Conservation (phyloP, 1,140 invertebrate genomes). For the Radopholus similis region DNA sequence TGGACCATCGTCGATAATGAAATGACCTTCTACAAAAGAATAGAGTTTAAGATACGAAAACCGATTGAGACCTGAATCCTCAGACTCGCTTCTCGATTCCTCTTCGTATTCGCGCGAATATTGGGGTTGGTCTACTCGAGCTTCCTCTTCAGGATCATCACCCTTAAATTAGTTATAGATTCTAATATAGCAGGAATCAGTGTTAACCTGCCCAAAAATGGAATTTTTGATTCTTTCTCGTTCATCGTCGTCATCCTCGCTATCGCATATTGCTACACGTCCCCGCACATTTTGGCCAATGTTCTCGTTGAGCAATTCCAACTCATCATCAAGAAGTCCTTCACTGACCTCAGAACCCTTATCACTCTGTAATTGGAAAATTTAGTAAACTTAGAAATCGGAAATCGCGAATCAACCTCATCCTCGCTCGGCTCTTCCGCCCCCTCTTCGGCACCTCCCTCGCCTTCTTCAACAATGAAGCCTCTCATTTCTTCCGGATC, state of each 20-base stretch:
- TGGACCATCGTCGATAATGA: slow-evolving; percentile 48
- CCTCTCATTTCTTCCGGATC: slow-evolving; percentile 39
- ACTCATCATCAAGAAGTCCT: slow-evolving; percentile 91
- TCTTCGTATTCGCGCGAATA: slow-evolving; percentile 58
- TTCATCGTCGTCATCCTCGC: slow-evolving; percentile 71
- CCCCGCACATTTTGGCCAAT: slow-evolving; percentile 75
- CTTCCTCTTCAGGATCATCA: slow-evolving; percentile 10
- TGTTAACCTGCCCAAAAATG: slow-evolving; percentile 64
- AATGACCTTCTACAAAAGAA: slow-evolving; percentile 34
- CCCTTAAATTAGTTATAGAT: neutral
- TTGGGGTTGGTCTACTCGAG: slow-evolving; percentile 15
- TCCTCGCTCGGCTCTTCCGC: slow-evolving; percentile 41
- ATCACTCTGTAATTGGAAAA: slow-evolving; percentile 29
- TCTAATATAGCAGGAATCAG: neutral
- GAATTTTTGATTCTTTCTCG: slow-evolving; percentile 69
- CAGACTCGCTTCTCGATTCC: slow-evolving; percentile 45
- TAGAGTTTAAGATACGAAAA: neutral
- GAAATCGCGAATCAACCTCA: slow-evolving; percentile 33
- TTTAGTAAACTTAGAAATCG: neutral
- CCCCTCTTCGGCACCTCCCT: slow-evolving; percentile 53
- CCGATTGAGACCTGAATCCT: slow-evolving; percentile 66
- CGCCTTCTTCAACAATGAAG: slow-evolving; percentile 53
- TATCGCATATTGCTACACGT: slow-evolving; percentile 43
- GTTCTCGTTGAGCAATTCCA: slow-evolving; percentile 96
- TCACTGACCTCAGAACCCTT: slow-evolving; percentile 65